phyloP scores from a whole-genome alignment of 2,113 vertebrate species.

The Dryoscopus gambensis region DNA sequence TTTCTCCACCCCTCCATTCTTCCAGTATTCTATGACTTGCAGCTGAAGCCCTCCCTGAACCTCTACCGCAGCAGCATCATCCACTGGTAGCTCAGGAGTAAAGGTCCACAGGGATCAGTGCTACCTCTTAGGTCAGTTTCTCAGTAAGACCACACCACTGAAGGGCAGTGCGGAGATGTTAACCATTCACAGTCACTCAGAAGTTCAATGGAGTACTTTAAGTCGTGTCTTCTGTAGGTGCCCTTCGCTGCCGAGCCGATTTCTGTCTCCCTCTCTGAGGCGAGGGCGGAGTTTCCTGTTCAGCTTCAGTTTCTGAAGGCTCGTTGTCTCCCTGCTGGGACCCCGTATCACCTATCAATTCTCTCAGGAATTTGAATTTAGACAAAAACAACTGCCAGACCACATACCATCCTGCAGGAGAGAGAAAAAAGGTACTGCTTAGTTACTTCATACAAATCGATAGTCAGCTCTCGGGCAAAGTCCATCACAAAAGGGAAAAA shows the following conservation, averaged over 20 bases:
- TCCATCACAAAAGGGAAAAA: neutral
- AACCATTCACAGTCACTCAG: neutral
- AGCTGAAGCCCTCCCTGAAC: slow-evolving; percentile 32
- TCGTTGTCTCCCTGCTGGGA: slow-evolving; percentile 86
- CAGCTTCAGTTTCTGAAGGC: slow-evolving; percentile 79
- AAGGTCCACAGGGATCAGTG: neutral
- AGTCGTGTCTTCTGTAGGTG: slow-evolving; percentile 71
- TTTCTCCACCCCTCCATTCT: slow-evolving; percentile 33
- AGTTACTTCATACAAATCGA: neutral
- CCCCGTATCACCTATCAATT: slow-evolving; percentile 88
- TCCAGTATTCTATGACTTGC: slow-evolving; percentile 24
- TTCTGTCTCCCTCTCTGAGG: slow-evolving; percentile 75
- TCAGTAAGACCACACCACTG: slow-evolving; percentile 3
- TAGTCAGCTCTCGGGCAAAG: neutral
- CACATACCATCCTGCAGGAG: slow-evolving; percentile 91
- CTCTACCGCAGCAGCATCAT: neutral
- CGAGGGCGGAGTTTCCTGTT: slow-evolving; percentile 65
- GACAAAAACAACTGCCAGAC: slow-evolving; percentile 98
- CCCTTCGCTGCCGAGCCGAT: slow-evolving; percentile 80
- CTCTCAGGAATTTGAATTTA: slow-evolving; percentile 97
- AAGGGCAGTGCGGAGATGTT: neutral
- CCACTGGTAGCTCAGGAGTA: slow-evolving; percentile 5
- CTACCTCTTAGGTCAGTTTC: neutral
- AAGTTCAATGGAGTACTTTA: neutral
- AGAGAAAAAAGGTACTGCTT: neutral